Conservation (phyloP, 2,113 vertebrate species). For the Aphyosemion australe region DNA sequence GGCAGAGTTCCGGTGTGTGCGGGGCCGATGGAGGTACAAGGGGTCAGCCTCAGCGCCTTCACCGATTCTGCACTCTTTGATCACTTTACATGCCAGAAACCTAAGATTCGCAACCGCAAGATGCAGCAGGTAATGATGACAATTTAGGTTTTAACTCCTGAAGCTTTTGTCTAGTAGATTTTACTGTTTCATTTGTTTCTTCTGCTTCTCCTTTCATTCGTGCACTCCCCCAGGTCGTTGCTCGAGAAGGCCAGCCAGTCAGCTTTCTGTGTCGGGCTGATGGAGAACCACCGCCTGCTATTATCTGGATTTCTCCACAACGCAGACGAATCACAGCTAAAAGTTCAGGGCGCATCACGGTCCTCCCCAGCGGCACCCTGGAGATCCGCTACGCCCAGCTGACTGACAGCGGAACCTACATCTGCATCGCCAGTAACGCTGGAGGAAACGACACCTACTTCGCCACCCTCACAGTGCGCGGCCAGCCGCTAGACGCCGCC, state of each 20-base stretch:
- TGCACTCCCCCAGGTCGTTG: constrained; percentile 66
- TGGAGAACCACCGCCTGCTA: constrained; percentile 89
- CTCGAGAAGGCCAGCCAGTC: constrained; percentile 86
- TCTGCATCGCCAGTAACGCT: constrained; percentile 96
- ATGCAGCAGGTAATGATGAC: constrained; percentile 83
- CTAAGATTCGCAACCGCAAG: constrained; percentile 91
- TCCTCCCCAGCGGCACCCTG: constrained; percentile 89
- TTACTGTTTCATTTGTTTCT: neutral
- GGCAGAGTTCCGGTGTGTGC: constrained; percentile 91
- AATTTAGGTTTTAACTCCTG: neutral
- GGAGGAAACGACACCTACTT: constrained; percentile 98
- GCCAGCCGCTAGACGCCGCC: constrained; percentile 74
- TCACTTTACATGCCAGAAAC: constrained; percentile 96
- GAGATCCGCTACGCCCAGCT: constrained; percentile 89
- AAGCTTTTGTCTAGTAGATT: neutral
- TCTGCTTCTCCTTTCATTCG: constrained; percentile 2
- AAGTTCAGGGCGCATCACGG: constrained; percentile 81
- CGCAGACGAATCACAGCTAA: constrained; percentile 85
- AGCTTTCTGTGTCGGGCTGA: constrained; percentile 92
- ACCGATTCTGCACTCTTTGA: constrained; percentile 93
- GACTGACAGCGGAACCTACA: constrained; percentile 96
- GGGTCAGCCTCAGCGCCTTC: constrained; percentile 86
- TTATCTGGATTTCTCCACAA: constrained; percentile 94
- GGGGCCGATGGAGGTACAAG: constrained; percentile 88
- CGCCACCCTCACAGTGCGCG: constrained; percentile 88